These are phyloP conservation scores for Morus bassanus DNA, from an alignment of 2,797 vertebrate species.

Conservation along the genomic window DNA sequence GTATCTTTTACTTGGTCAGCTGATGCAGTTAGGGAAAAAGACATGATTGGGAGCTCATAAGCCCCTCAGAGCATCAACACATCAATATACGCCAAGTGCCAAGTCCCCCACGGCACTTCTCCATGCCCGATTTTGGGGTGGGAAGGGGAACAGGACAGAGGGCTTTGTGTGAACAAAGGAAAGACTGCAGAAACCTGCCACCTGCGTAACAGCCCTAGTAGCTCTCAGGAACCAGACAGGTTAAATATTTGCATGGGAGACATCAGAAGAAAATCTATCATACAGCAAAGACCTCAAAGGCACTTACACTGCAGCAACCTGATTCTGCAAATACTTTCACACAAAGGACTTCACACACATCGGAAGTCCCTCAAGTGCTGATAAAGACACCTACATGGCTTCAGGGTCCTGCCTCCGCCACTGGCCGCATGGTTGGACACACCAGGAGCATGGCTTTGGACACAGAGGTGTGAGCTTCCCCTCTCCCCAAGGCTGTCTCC, in stretches of 20 bases:
- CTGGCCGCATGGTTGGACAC: fast-evolving
- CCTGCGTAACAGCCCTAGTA: not conserved
- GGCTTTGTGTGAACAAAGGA: not conserved
- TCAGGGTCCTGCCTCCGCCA: not conserved
- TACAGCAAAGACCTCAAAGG: constrained; percentile 36
- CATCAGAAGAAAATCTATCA: constrained; percentile 47
- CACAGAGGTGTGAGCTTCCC: fast-evolving
- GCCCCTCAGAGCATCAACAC: not conserved
- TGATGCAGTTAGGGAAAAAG: not conserved
- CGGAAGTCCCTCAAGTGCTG: constrained; percentile 1
- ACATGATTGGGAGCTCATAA: not conserved
- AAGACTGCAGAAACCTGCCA: not conserved
- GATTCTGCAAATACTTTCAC: constrained; percentile 1
- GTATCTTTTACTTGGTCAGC: fast-evolving
- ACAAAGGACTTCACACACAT: constrained; percentile 10
- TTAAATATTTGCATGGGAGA: constrained; percentile 57
- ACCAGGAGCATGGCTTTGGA: fast-evolving
- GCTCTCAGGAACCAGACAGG: constrained; percentile 24
- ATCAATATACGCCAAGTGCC: fast-evolving
- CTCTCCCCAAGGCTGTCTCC: not conserved
- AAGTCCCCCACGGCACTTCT: fast-evolving
- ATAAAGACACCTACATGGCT: not conserved
- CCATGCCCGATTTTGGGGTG: not conserved
- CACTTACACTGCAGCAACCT: not conserved
- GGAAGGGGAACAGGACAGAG: not conserved